phyloP scores from a whole-genome alignment of 2,797 vertebrate genomes.

The Cirrhinus molitorella region DNA sequence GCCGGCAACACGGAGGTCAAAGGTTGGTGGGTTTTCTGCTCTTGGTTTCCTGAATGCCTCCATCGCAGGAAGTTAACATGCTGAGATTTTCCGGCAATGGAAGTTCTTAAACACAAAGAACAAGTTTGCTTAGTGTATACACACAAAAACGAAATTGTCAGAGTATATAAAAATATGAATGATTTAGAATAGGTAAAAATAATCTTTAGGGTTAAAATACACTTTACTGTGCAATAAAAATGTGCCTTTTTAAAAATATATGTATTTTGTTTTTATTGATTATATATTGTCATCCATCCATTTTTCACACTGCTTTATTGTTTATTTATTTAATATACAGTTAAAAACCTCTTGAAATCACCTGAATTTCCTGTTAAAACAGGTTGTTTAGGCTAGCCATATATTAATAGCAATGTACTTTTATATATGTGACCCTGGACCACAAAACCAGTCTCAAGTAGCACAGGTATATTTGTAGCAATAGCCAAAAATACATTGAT shows the following conservation, averaged over 20 bases:
- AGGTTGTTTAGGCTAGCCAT: neutral
- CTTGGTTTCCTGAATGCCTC: slow-evolving; percentile 60
- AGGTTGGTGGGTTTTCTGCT: slow-evolving; percentile 58
- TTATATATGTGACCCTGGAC: no score
- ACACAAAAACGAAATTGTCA: neutral
- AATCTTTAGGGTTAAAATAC: neutral
- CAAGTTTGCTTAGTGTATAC: neutral
- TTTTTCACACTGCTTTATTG: neutral
- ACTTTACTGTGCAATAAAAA: neutral
- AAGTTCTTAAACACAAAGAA: slow-evolving; percentile 24
- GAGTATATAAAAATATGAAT: neutral
- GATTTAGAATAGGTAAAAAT: neutral
- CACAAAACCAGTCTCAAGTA: no score
- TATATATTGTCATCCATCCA: neutral
- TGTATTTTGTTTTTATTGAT: neutral
- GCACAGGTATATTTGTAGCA: no score
- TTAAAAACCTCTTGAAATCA: neutral
- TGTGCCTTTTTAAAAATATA: neutral
- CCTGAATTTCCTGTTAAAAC: neutral
- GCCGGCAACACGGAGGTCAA: slow-evolving; percentile 58
- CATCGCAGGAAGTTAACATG: slow-evolving; percentile 61
- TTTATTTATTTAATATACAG: neutral
- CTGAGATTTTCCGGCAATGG: slow-evolving; percentile 51
- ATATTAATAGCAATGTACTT: no score
- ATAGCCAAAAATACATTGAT: no score